Percentiles rank a stretch among this genome's conserved stretches.
These are phyloP conservation scores for Geopemphigus sp. DNA, from an alignment of 1,140 invertebrate species.

Conservation along the genomic window DNA sequence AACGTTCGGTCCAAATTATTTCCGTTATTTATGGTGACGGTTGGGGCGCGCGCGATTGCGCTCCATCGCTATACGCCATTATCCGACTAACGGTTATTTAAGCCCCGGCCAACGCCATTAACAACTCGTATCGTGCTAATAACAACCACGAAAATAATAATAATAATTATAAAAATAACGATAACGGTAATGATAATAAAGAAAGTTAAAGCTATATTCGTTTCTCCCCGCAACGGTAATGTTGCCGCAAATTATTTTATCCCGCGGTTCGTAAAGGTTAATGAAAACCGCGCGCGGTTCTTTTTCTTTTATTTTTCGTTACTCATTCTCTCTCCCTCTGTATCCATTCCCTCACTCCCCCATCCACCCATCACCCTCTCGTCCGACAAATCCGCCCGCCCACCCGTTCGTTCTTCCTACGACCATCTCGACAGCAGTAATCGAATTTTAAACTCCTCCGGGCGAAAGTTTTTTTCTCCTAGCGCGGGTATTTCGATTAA, in stretches of 20 bases:
- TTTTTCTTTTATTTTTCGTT: background rate
- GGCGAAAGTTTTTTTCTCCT: slow-evolving; percentile 30
- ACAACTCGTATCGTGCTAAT: slow-evolving; percentile 19
- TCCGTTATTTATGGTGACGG: slow-evolving; percentile 17
- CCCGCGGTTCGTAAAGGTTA: slow-evolving; percentile 32
- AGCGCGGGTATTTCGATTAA: slow-evolving; percentile 27
- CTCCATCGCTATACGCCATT: background rate
- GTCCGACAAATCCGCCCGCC: background rate
- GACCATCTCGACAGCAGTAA: background rate
- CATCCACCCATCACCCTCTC: background rate
- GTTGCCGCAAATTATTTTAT: slow-evolving; percentile 45
- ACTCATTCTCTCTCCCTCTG: too few species aligned
- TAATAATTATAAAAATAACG: slow-evolving; percentile 28
- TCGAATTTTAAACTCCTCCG: slow-evolving; percentile 46
- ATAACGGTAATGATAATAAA: slow-evolving; percentile 15
- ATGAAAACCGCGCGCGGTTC: slow-evolving; percentile 36
- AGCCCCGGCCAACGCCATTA: slow-evolving; percentile 25
- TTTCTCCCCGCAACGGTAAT: slow-evolving; percentile 19
- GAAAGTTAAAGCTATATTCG: slow-evolving; percentile 35
- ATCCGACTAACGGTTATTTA: slow-evolving; percentile 24
- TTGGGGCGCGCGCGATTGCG: background rate
- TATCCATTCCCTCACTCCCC: background rate
- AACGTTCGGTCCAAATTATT: slow-evolving; percentile 29
- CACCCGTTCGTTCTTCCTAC: background rate
- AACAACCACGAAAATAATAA: slow-evolving; percentile 4